A percentile compares a stretch with the other conserved stretches of the same genome.
Evolutionary conservation across 2,888 invertebrate species (phyloP).

Genomic region (Conus canariensis): DNA sequence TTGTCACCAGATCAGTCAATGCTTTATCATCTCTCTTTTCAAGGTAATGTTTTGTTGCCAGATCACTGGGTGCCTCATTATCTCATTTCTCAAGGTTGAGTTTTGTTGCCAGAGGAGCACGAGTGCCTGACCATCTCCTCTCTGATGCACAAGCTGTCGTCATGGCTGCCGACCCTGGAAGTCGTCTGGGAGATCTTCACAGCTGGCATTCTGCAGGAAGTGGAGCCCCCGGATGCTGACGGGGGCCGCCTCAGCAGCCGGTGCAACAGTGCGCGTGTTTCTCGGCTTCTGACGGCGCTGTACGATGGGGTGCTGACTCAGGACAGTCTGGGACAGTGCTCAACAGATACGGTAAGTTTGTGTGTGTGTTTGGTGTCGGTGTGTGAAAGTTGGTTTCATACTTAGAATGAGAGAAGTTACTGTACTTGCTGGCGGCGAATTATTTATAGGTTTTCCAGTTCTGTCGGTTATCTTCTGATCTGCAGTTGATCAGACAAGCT

Average conservation of each 20-base stretch:
- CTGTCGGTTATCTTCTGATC: too few species aligned
- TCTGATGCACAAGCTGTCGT: conserved; percentile 50
- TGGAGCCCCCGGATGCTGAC: not conserved
- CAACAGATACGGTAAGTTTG: conserved; percentile 32
- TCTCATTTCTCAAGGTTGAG: too few species aligned
- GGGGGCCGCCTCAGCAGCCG: not conserved
- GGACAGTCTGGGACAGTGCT: conserved; percentile 31
- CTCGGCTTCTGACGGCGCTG: conserved; percentile 32
- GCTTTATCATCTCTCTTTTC: too few species aligned
- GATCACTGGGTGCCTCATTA: too few species aligned
- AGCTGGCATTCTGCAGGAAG: not conserved
- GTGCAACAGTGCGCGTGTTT: conserved; percentile 13
- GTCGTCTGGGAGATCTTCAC: conserved; percentile 40
- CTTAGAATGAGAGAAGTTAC: too few species aligned
- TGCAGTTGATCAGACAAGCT: too few species aligned
- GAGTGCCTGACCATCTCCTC: conserved; percentile 31
- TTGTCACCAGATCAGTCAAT: too few species aligned
- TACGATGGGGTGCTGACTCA: conserved; percentile 32
- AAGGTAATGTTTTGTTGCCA: too few species aligned
- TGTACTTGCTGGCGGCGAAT: too few species aligned
- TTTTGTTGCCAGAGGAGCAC: not conserved
- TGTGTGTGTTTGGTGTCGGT: too few species aligned
- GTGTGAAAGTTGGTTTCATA: too few species aligned
- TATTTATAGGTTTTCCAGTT: too few species aligned
- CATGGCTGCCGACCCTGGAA: conserved; percentile 60